Evolutionary conservation across 2,888 invertebrate species (phyloP).

Genomic region (Aporophyla nigra): DNA sequence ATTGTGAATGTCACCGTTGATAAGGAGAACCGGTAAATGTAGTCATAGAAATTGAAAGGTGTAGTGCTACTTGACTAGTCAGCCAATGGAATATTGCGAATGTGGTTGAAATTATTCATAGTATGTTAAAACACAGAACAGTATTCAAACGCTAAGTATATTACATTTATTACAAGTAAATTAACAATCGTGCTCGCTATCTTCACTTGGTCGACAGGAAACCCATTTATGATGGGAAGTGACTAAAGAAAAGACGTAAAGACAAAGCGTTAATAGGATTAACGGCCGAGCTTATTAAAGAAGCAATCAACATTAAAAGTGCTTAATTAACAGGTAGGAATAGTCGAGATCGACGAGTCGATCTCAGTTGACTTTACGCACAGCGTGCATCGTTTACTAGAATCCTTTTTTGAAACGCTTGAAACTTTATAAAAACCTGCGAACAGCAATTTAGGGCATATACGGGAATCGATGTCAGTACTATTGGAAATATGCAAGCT

Average conservation of each 20-base stretch:
- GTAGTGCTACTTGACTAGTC: neutral
- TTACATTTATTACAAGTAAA: slow-evolving; percentile 9
- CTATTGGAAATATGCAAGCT: slow-evolving; percentile 3
- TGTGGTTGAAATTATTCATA: slow-evolving; percentile 42
- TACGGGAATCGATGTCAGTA: neutral
- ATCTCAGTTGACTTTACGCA: neutral
- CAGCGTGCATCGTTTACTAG: neutral
- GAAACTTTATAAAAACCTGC: neutral
- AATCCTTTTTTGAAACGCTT: neutral
- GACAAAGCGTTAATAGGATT: slow-evolving; percentile 20
- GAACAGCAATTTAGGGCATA: no score
- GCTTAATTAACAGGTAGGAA: neutral
- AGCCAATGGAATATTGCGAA: slow-evolving; percentile 16
- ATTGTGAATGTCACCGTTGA: slow-evolving; percentile 49
- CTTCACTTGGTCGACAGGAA: slow-evolving; percentile 19
- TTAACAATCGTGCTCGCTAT: slow-evolving; percentile 2
- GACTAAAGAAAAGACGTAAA: slow-evolving; percentile 16
- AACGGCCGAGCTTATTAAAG: slow-evolving; percentile 31
- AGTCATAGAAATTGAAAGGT: slow-evolving; percentile 37
- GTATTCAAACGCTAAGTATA: slow-evolving; percentile 10
- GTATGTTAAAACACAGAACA: slow-evolving; percentile 21
- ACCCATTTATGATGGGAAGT: slow-evolving; percentile 16
- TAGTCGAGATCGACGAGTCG: slow-evolving; percentile 2
- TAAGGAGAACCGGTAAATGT: slow-evolving; percentile 35
- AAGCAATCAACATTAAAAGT: slow-evolving; percentile 45